Conservation (phyloP, 2,888 invertebrate species). For the Apoda limacodes region DNA sequence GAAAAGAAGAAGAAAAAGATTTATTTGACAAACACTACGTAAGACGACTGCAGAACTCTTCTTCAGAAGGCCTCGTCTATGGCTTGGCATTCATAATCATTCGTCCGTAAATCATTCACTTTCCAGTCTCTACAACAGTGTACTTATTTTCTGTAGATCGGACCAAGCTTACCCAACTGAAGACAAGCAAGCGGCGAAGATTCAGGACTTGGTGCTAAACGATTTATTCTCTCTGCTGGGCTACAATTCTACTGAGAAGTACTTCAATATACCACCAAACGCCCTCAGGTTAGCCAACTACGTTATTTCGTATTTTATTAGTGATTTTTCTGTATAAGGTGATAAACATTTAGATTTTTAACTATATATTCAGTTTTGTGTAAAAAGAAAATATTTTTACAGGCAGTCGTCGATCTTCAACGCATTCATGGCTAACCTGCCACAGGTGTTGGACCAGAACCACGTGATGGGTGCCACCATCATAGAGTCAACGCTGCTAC, state of each 20-base stretch:
- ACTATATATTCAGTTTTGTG: too few species aligned
- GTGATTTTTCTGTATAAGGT: too few species aligned
- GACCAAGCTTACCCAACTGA: slow-evolving; percentile 85
- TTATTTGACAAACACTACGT: too few species aligned
- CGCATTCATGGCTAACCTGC: slow-evolving; percentile 93
- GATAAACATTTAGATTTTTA: too few species aligned
- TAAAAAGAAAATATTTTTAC: too few species aligned
- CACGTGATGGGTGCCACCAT: slow-evolving; percentile 92
- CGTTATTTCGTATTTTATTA: too few species aligned
- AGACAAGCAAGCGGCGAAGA: slow-evolving; percentile 82
- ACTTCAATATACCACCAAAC: slow-evolving; percentile 91
- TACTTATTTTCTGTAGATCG: slow-evolving; percentile 67
- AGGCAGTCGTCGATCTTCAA: slow-evolving; percentile 95
- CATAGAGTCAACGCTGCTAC: slow-evolving; percentile 81
- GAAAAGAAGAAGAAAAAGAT: too few species aligned
- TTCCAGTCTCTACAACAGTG: too few species aligned
- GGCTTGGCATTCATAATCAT: too few species aligned
- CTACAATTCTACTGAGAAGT: slow-evolving; percentile 91
- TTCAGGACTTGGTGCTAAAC: slow-evolving; percentile 88
- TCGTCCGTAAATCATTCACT: too few species aligned
- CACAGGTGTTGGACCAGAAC: slow-evolving; percentile 96
- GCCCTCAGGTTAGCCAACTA: slow-evolving; percentile 75
- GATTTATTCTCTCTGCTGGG: slow-evolving; percentile 94
- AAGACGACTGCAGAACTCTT: too few species aligned
- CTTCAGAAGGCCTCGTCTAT: too few species aligned